Evolutionary conservation across 1,140 invertebrate species (phyloP), one percentile per base, ranked within the genome.

Genomic region (Helicoverpa armigera): DNA sequence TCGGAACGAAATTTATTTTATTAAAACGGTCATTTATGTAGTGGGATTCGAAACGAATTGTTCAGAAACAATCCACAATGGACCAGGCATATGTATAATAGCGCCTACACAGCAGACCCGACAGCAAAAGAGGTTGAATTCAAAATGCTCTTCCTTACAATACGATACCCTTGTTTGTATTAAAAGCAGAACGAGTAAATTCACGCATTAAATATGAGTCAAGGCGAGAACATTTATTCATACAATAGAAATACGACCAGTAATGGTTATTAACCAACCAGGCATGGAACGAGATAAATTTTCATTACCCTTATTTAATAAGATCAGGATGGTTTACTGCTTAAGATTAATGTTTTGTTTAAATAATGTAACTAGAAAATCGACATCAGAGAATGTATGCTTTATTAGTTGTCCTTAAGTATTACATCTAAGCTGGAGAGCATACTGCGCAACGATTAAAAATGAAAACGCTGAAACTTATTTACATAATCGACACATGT

Each of bases 41-140:
- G 9, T 67, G 43, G 67, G 50, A 73, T 67, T 84, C 80, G 61
- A 58, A 85, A 83, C 72, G 82, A 84, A 86, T 86, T 81, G 80
- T 85, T 82, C 69, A 63, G 70, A 82, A 85, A 86, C 83, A 90
- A 88, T 89, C 83, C 79, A 87, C 86, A 87, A 88, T 87, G 81
- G 81, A 78, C 70, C 80, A 72, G 72, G 80, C 84, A 83, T 82
- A 84, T 80, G 54, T 79, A 86, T 83, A 87, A 90, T 87, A 85
- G 84, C 86, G 74, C 86, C 88, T 83, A 87, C 88, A 82, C 82
- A 18, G 73, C 81, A 72, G 80, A 12, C 5, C 31, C 12, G 61
- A 79, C 43, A 58, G 82, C 72, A 50, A 86, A 83, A 54, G 80
- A 79, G 80, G 65, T 82, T 75, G 81, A 69, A 82, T 85, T 85